These are phyloP conservation scores for Apostichopus parvimensis DNA, from an alignment of 35 echinoderm and acorn worm genomes.

Conservation along the genomic window DNA sequence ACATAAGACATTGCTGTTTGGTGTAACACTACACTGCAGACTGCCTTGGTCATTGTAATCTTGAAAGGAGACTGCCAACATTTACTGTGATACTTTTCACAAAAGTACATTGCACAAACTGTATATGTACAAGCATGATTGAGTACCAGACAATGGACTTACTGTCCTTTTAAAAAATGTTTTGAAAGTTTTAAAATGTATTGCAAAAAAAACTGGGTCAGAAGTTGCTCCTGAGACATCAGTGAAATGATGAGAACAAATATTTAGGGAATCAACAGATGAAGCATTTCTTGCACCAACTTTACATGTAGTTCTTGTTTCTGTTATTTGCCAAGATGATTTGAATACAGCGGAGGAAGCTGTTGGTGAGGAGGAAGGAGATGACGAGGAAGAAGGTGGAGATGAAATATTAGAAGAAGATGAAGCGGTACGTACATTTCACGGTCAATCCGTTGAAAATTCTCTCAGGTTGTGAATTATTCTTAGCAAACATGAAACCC, in stretches of 20 bases:
- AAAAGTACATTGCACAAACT: too few relatives aligned
- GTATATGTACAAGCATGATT: neutral
- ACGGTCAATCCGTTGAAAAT: neutral
- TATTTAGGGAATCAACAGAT: too few relatives aligned
- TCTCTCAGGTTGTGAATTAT: neutral
- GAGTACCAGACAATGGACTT: neutral
- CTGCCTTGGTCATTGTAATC: too few relatives aligned
- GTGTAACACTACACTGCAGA: neutral
- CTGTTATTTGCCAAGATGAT: neutral
- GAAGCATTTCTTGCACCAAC: too few relatives aligned
- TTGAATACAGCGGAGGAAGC: slow-evolving; percentile 16
- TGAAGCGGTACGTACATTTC: neutral
- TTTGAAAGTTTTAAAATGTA: too few relatives aligned
- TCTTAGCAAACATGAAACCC: neutral
- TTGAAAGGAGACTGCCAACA: too few relatives aligned
- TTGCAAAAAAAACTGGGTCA: too few relatives aligned
- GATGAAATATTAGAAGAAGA: slow-evolving; percentile 46
- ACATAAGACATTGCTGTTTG: neutral
- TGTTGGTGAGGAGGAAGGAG: slow-evolving; percentile 7
- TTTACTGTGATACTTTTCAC: too few relatives aligned
- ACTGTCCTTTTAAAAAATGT: too few relatives aligned
- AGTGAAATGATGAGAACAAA: too few relatives aligned
- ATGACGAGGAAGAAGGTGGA: neutral
- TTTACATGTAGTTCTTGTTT: too few relatives aligned
- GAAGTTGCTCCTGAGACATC: too few relatives aligned